Conservation (phyloP, 2,888 invertebrate species). For the Athalia circularis region DNA sequence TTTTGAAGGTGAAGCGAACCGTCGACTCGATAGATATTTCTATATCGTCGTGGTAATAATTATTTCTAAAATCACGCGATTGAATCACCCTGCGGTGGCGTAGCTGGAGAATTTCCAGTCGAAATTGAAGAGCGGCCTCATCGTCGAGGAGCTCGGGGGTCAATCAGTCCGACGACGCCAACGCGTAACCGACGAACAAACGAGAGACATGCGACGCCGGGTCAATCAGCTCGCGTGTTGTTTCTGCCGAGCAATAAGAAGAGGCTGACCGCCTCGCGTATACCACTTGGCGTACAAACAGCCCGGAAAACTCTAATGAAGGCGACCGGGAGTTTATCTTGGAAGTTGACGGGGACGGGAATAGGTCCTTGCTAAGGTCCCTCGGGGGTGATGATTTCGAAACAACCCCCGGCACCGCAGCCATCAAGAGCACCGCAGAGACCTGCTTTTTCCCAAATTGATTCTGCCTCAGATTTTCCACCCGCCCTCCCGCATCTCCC, state of each 20-base stretch:
- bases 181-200: slow-evolving; percentile 19
- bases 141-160: neutral
- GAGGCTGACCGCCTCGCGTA: slow-evolving; percentile 46
- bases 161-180: slow-evolving; percentile 25
- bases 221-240: slow-evolving; percentile 57
- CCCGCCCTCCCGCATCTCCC: neutral
- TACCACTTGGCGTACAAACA: slow-evolving; percentile 59
- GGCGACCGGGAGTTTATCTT: slow-evolving; percentile 71
- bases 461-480: slow-evolving; percentile 46
- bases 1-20: no score
- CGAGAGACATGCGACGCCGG: slow-evolving; percentile 41
- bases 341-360: slow-evolving; percentile 51
- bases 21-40: no score
- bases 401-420: slow-evolving; percentile 29
- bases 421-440: slow-evolving; percentile 32
- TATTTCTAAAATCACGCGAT: no score
- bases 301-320: slow-evolving; percentile 71
- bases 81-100: no score
- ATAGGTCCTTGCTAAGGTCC: slow-evolving; percentile 60
- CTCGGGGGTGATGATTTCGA: slow-evolving; percentile 64
- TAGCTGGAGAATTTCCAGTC: neutral
- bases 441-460: slow-evolving; percentile 53
- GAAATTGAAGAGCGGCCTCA: neutral
- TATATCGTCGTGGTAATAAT: no score
- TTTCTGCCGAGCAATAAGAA: slow-evolving; percentile 66